These are phyloP conservation scores for Drosophila serrata DNA, from an alignment of 1,140 invertebrate species.

Conservation along the genomic window DNA sequence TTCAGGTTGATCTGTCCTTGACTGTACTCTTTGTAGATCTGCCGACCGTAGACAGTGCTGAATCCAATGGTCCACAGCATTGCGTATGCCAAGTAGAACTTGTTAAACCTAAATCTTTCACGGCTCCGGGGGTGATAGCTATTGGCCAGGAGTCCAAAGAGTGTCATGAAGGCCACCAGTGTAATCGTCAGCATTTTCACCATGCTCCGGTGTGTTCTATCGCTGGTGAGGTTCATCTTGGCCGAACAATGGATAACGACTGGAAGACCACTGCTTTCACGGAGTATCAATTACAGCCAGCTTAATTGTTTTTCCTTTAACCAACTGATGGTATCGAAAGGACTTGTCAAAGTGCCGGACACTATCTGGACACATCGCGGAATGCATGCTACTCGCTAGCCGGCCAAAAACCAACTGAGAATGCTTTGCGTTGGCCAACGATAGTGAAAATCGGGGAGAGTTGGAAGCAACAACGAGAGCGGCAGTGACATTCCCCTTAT, in stretches of 20 bases:
- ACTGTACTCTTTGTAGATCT: constrained; percentile 57
- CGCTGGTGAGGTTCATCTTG: constrained; percentile 39
- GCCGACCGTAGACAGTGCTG: constrained; percentile 45
- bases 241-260: constrained; percentile 3
- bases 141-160: constrained; percentile 61
- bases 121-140: constrained; percentile 38
- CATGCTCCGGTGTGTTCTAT: constrained; percentile 35
- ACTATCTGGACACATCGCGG: constrained; percentile 41
- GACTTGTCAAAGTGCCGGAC: constrained; percentile 15
- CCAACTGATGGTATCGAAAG: constrained; percentile 17
- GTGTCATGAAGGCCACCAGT: constrained; percentile 45
- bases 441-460: background rate
- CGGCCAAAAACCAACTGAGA: constrained; percentile 16
- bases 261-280: background rate
- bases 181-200: constrained; percentile 46
- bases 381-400: background rate
- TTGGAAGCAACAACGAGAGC: background rate
- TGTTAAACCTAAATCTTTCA: constrained; percentile 57
- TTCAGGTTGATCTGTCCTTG: constrained; percentile 55
- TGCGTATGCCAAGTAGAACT: constrained; percentile 47
- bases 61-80: constrained; percentile 51
- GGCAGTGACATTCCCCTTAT: constrained; percentile 17
- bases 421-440: background rate
- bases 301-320: constrained; percentile 45
- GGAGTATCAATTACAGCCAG: constrained; percentile 10